These are phyloP conservation scores for Schizotus pectinicornis DNA, from an alignment of 2,888 invertebrate genomes.

Conservation along the genomic window DNA sequence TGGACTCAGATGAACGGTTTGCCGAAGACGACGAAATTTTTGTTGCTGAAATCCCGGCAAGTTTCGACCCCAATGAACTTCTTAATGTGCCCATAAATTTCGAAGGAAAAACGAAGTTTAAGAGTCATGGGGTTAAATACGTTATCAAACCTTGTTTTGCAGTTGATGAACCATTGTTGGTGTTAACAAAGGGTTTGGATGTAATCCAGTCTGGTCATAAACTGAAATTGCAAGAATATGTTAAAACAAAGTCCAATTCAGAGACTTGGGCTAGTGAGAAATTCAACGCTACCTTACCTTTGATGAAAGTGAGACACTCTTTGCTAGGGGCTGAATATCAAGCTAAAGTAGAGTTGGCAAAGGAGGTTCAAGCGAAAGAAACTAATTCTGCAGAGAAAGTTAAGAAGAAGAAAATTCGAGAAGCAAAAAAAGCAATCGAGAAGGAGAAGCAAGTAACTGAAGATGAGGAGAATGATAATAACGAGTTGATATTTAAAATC, in stretches of 20 bases:
- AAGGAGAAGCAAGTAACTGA: not conserved
- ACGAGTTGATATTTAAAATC: slow-evolving; percentile 5
- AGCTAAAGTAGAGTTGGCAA: slow-evolving; percentile 41
- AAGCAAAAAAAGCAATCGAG: not conserved
- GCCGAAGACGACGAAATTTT: slow-evolving; percentile 25
- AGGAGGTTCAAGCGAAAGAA: slow-evolving; percentile 18
- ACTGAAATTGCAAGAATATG: slow-evolving; percentile 37
- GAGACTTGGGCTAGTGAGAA: slow-evolving; percentile 27
- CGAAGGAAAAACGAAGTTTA: slow-evolving; percentile 36
- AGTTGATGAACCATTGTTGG: slow-evolving; percentile 27
- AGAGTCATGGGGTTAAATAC: slow-evolving; percentile 37
- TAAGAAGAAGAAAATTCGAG: slow-evolving; percentile 4
- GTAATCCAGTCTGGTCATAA: slow-evolving; percentile 35
- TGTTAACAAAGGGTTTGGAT: slow-evolving; percentile 20
- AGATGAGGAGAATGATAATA: not conserved
- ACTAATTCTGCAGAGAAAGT: not conserved
- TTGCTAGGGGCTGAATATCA: slow-evolving; percentile 47
- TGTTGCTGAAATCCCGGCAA: slow-evolving; percentile 39
- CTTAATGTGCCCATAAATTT: slow-evolving; percentile 32
- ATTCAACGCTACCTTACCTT: not conserved
- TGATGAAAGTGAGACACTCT: slow-evolving; percentile 45
- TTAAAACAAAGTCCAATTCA: slow-evolving; percentile 33
- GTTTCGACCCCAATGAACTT: slow-evolving; percentile 35
- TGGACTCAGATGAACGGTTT: slow-evolving; percentile 5
- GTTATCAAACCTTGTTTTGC: slow-evolving; percentile 33